Evolutionary conservation across 2,797 vertebrate genomes (phyloP), one percentile per base, ranked within the genome.

Genomic region (Eurystomus glaucurus): DNA sequence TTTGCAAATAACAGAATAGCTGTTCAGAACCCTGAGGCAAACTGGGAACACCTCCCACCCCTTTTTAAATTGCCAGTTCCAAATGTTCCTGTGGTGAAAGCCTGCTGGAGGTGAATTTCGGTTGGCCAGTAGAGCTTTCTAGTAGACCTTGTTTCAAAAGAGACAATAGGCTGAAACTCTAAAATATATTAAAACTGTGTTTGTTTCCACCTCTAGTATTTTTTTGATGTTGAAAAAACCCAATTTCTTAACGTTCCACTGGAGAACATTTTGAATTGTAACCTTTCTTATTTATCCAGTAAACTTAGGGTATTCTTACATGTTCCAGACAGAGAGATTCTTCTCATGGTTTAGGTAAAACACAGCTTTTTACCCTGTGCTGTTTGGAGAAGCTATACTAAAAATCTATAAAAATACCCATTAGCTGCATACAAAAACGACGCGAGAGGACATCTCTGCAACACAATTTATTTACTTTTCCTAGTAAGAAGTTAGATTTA

Each of bases 401-500:
- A 85, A 82, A 76, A 85, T 35, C 78, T 84, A 11, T n/a, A 58
- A 85, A 85, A 94, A 62, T 39, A 91, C 7, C 61, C 22, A 23
- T 29, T 72, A 51, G 21, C 60, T 50, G 50, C 28, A 3, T 70
- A 51, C n/a, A 77, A 54, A 50, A 88, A 54, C 2, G 0, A 35
- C 81, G 46, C 57, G 51, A 43, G 70, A 26, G 70, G 51, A 43
- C 62, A 88, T 75, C 79, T 88, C 92, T 94, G 62, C 66, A 68
- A 51, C 66, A 46, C 4, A 15, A 45, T 64, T 76, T 28, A 45
- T 93, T 75, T 95, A 64, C 94, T 70, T 84, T 93, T 74, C 74
- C 81, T 81, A 77, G 60, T 90, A 90, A 97, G 76, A 96, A 96
- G 52, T 69, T 66, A 96, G 78, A 50, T 93, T 91, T 76, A 76